Percentiles rank a stretch among this genome's conserved stretches.
These are phyloP conservation scores for Cephus pygmeus DNA, from an alignment of 2,888 invertebrate species.

Conservation along the genomic window DNA sequence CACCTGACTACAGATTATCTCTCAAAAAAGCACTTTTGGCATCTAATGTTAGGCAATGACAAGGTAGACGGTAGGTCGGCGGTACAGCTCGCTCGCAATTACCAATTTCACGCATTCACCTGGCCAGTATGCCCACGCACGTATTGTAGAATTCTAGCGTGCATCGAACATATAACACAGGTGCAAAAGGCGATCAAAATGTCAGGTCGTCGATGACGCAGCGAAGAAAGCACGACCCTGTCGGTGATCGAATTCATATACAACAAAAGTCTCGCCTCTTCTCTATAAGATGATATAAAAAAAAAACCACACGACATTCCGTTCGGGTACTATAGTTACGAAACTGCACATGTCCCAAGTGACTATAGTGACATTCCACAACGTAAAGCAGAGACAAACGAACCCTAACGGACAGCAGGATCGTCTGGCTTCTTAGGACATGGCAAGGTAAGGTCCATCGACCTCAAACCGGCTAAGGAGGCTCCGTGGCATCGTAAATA, in stretches of 20 bases:
- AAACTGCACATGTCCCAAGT: not conserved
- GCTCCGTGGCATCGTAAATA: not conserved
- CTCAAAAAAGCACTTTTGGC: not conserved
- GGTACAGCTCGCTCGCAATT: slow-evolving; percentile 6
- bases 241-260: not conserved
- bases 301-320: not conserved
- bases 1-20: not conserved
- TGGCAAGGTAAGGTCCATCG: not conserved
- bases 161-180: not conserved
- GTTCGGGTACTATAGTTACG: not conserved
- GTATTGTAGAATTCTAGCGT: slow-evolving; percentile 4
- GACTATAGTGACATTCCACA: not conserved
- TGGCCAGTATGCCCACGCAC: slow-evolving; percentile 21
- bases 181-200: not conserved
- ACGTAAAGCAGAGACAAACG: not conserved
- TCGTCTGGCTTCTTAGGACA: not conserved
- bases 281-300: not conserved
- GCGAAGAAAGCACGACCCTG: not conserved
- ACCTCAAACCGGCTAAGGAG: not conserved
- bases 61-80: not conserved
- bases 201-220: not conserved
- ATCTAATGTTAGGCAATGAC: not conserved
- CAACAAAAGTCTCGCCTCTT: not conserved
- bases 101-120: slow-evolving; percentile 31
- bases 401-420: not conserved